Evolutionary conservation across 2,888 invertebrate genomes (phyloP), one percentile per base, ranked within the genome.

Genomic region (Cepaea hortensis): DNA sequence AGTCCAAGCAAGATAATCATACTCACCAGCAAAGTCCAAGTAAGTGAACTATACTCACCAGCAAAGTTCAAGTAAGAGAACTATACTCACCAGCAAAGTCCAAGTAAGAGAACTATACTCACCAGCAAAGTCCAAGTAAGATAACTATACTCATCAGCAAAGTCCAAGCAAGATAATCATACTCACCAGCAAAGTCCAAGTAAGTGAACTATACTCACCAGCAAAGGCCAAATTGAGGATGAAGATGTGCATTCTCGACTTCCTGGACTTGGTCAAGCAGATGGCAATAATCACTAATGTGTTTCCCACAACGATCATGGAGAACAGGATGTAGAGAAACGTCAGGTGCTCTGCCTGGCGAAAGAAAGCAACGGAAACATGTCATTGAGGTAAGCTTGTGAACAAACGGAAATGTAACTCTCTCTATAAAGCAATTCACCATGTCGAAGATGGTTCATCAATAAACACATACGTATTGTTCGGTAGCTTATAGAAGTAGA

Each of bases 231-330:
- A 95, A 93, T 98, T 98, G 95, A 97, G 97, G 91, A 98, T 98
- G 95, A 98, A 98, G 95, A 97, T 98, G 95, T 98, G 98, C 98
- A 98, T 98, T 81, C 98, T 96, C 77, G 97, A 97, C 94, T 98
- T 98, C 92, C 97, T 96, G 72, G 93, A 91, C 93, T 97, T 97
- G 90, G 97, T 97, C 91, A 97, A 95, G 88, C 96, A 95, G 87
- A 98, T 96, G 0, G 97, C 97, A 2, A 97, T 96, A 80, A 98
- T 96, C 23, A 98, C 98, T 0, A 97, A 96, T 35, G 96, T 96
- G 95, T 98, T 98, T 70, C 98, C 97, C 83, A 97, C 96, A 75
- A 98, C 97, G 90, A 98, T 98, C 87, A 97, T 96, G 76, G 96
- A 96, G 94, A 98, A 97, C 61, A 98, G 95, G 88, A 98, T 96